Base-by-base conservation (phyloP, 2,113 vertebrate genomes). In the Mirounga angustirostris region DNA sequence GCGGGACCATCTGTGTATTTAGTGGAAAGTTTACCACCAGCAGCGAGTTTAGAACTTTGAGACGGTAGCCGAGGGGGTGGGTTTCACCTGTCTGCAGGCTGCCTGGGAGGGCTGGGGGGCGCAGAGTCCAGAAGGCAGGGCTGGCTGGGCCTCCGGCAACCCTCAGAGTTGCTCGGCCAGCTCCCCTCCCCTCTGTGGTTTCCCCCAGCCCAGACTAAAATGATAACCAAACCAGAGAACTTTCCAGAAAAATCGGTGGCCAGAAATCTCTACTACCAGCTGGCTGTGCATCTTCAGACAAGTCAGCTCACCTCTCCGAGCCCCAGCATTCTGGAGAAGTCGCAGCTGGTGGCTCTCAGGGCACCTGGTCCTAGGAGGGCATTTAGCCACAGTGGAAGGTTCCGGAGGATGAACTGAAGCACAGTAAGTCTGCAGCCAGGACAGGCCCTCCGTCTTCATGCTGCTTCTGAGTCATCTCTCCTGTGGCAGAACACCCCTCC, bases 1-100 rank as follows among this genome's bases (percentile, higher is more conserved):
- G 99, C 98, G 99, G 98, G 99, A 98, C 98, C 99, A 99, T 99
- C 99, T 99, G 99, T 99, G 98, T 98, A 96, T 98, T 98, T 98
- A 98, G 98, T 98, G 98, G 99, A 99, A 99, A 99, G 99, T 99
- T 98, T 98, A 97, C 98, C 98, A 96, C 98, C 98, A 98, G 96
- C 97, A 88, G 97, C 26, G 83, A 96, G 97, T 97, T 91, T 95
- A 33, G 98, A 98, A 98, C 98, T 98, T 98, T 87, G 94, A 98
- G 98, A 98, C 96, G 93, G 97, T 96, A 96, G 97, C 82, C 59
- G 97, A 97, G 96, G 87, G 87, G 76, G 54, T 50, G 89, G 92
- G 95, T 93, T 95, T 97, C 97, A n/a, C 94, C 76, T 83, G 96
- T 7, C 40, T 28, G 26, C 18, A 67, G 94, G 74, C 36, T 46